Evolutionary conservation across 2,113 vertebrate species (phyloP).

Genomic region (Ceuthmochares aereus): DNA sequence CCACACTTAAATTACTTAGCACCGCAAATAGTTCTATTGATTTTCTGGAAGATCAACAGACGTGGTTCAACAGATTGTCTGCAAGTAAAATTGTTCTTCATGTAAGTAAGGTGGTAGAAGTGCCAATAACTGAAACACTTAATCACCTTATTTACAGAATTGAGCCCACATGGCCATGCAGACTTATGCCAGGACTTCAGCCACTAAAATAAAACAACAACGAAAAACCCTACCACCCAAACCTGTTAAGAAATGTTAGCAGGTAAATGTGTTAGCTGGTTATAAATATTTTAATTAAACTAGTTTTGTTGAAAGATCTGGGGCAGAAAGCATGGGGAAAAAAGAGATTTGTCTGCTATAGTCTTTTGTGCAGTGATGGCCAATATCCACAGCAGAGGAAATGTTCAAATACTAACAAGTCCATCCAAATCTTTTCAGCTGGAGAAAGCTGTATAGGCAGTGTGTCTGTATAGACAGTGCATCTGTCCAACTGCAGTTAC

Average conservation of each 20-base stretch:
- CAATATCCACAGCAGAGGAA: not conserved
- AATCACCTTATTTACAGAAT: conserved; percentile 37
- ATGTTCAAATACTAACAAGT: not conserved
- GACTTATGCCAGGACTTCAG: not conserved
- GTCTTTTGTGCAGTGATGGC: not conserved
- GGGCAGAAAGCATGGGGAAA: not conserved
- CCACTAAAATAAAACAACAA: not conserved
- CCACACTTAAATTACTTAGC: conserved; percentile 43
- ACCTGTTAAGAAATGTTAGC: not conserved
- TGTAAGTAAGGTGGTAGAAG: conserved; percentile 21
- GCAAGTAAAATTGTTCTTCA: conserved; percentile 39
- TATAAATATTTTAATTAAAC: not conserved
- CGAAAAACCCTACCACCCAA: not conserved
- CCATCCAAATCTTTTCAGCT: not conserved
- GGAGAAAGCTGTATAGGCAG: not conserved
- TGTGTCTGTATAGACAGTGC: not conserved
- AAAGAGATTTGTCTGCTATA: not conserved
- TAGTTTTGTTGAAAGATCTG: not conserved
- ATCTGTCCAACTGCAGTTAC: conserved; percentile 17
- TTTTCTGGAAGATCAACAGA: conserved; percentile 55
- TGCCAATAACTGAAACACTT: conserved; percentile 24
- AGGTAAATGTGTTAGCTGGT: not conserved
- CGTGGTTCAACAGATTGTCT: conserved; percentile 38
- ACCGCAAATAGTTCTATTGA: conserved; percentile 37
- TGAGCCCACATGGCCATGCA: not conserved